These are phyloP conservation scores for Drosophila mimica DNA, from an alignment of 2,888 invertebrate genomes.

Conservation along the genomic window DNA sequence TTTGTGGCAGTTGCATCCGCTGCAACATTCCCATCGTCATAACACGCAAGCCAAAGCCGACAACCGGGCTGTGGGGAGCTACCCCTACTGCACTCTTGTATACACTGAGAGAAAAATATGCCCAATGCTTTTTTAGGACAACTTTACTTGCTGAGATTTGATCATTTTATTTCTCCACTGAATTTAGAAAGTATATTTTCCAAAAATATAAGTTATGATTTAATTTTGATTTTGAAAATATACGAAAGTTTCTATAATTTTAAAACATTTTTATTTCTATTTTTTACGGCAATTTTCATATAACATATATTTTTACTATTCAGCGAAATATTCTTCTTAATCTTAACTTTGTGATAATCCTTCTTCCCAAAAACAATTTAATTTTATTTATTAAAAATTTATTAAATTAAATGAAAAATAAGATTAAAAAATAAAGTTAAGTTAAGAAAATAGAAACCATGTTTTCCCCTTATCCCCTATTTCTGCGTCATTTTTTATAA, in stretches of 20 bases:
- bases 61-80: slow-evolving; percentile 32
- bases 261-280: too few relatives aligned
- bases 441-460: not conserved
- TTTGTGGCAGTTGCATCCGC: slow-evolving; percentile 10
- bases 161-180: too few relatives aligned
- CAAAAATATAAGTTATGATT: too few relatives aligned
- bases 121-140: too few relatives aligned
- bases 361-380: not conserved
- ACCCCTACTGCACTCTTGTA: not conserved
- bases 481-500: too few relatives aligned
- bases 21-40: slow-evolving; percentile 7
- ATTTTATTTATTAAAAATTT: not conserved
- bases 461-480: not conserved
- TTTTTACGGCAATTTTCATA: too few relatives aligned
- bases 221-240: too few relatives aligned
- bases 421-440: not conserved
- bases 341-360: too few relatives aligned
- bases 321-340: too few relatives aligned
- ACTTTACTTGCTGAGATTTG: not conserved
- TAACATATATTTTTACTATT: too few relatives aligned
- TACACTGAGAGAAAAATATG: not conserved
- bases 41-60: slow-evolving; percentile 11
- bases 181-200: too few relatives aligned
- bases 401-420: not conserved
- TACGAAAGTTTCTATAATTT: too few relatives aligned